These are phyloP conservation scores for Nannobrachium achirus DNA, from an alignment of 2,113 vertebrate genomes.

Conservation along the genomic window DNA sequence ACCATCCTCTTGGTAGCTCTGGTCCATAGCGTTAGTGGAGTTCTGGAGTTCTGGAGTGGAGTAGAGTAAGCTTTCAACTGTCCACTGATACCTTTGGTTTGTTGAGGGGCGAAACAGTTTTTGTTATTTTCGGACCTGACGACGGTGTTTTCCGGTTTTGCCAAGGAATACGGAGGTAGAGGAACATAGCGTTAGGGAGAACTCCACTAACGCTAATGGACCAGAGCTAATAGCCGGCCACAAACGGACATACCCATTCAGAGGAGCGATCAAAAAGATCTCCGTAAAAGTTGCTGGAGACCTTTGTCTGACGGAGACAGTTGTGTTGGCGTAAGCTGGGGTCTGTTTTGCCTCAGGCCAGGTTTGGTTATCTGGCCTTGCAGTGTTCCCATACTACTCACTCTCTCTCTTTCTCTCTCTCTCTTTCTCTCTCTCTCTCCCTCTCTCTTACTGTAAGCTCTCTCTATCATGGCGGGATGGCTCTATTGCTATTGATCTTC, in stretches of 20 bases:
- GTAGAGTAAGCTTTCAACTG: no score
- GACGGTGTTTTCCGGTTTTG: no score
- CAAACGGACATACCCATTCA: neutral
- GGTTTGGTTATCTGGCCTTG: no score
- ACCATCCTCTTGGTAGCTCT: neutral
- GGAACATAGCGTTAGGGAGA: no score
- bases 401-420: neutral
- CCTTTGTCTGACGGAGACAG: slow-evolving; percentile 14
- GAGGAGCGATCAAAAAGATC: slow-evolving; percentile 2
- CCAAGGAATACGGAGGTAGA: no score
- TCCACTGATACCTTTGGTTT: no score
- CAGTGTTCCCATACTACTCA: no score
- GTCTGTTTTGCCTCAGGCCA: slow-evolving; percentile 17
- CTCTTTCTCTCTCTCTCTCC: neutral
- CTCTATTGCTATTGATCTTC: slow-evolving; percentile 56
- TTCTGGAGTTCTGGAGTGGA: no score
- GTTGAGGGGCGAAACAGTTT: no score
- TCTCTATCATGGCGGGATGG: slow-evolving; percentile 7
- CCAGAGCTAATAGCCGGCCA: neutral
- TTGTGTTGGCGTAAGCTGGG: slow-evolving; percentile 14
- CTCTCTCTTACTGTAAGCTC: neutral
- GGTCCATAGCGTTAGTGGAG: neutral
- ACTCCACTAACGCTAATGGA: no score
- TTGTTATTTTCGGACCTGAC: no score
- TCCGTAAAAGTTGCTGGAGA: slow-evolving; percentile 12